Conservation (phyloP, 2,797 vertebrate genomes). For the Gadopsis bispinosus region DNA sequence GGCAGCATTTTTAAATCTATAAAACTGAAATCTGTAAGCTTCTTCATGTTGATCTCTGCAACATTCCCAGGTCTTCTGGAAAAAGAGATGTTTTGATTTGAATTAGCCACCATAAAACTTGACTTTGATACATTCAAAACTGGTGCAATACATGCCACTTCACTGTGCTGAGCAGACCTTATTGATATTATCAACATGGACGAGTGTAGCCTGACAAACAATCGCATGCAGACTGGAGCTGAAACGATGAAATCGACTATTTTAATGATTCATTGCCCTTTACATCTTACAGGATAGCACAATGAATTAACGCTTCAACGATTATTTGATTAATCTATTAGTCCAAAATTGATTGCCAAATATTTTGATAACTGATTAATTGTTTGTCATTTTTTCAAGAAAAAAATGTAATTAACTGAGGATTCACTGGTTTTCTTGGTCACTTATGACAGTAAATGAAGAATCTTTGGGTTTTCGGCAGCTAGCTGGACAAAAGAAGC, state of each 20-base stretch:
- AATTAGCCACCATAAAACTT: not conserved
- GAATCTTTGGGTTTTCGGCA: no score
- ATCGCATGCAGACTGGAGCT: not conserved
- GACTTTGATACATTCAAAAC: not conserved
- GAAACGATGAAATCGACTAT: not conserved
- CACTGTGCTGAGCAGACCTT: not conserved
- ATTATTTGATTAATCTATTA: no score
- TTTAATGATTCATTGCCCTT: not conserved
- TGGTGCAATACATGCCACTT: not conserved
- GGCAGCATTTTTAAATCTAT: not conserved
- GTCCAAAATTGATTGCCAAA: no score
- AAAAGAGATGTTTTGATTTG: not conserved
- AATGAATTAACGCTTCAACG: not conserved
- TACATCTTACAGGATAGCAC: not conserved
- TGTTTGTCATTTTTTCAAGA: no score
- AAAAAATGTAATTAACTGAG: no score
- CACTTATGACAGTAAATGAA: no score
- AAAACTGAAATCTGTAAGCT: slow-evolving; percentile 3
- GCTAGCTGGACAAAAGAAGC: no score
- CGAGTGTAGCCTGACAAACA: not conserved
- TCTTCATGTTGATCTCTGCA: not conserved
- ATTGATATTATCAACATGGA: not conserved
- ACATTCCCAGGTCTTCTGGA: not conserved
- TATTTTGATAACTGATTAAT: no score
- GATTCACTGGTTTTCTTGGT: no score